These are phyloP conservation scores for Tinamus guttatus DNA, from an alignment of 2,113 vertebrate genomes.

Conservation along the genomic window DNA sequence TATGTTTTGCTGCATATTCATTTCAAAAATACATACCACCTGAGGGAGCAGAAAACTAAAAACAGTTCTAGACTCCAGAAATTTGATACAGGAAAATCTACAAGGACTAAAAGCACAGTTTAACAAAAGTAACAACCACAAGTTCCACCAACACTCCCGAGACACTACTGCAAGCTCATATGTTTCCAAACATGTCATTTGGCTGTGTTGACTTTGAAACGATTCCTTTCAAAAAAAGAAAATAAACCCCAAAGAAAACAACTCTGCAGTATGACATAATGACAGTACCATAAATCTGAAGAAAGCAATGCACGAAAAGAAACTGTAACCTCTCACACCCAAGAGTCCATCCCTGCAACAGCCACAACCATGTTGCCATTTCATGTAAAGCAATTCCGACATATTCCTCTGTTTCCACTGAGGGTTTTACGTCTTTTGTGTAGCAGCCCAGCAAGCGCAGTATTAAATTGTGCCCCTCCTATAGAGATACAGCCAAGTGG, in stretches of 20 bases:
- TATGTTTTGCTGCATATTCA: not conserved
- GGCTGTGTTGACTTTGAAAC: slow-evolving; percentile 20
- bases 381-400: not conserved
- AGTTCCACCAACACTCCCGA: slow-evolving; percentile 2
- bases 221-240: not conserved
- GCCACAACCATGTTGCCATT: not conserved
- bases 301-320: not conserved
- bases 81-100: not conserved
- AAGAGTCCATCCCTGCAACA: not conserved
- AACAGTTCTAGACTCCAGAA: not conserved
- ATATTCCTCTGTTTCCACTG: not conserved
- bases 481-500: not conserved
- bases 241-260: slow-evolving; percentile 19
- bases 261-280: not conserved
- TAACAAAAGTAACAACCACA: slow-evolving; percentile 5
- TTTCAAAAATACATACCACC: not conserved
- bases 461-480: not conserved
- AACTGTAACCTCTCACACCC: not conserved
- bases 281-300: not conserved
- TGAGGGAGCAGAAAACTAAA: not conserved
- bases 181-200: slow-evolving; percentile 28
- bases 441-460: not conserved
- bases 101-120: slow-evolving; percentile 2
- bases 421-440: not conserved
- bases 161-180: not conserved